Evolutionary conservation across 2,113 vertebrate species (phyloP).

Genomic region (Elanus axillaris): DNA sequence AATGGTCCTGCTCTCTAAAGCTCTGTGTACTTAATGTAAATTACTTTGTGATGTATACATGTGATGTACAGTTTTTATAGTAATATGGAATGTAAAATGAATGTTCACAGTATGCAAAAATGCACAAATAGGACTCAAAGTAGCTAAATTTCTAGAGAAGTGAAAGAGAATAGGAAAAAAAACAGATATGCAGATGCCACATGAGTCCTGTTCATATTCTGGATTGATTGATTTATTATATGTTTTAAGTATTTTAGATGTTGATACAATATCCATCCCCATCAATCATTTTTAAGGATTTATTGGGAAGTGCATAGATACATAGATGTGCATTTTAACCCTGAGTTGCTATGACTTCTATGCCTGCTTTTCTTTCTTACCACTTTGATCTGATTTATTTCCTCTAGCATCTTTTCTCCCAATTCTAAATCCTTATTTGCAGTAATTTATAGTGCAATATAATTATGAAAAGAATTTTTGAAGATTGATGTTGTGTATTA

Average conservation of each 20-base stretch:
- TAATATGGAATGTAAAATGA: not conserved
- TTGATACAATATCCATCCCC: not conserved
- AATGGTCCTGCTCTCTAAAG: not conserved
- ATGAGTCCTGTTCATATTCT: not conserved
- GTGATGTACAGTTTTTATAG: not conserved
- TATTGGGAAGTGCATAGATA: not conserved
- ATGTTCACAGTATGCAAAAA: not conserved
- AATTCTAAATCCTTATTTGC: constrained; percentile 8
- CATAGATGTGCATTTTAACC: not conserved
- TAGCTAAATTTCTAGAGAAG: not conserved
- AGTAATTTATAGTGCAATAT: not conserved
- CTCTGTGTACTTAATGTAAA: not conserved
- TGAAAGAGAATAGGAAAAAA: not conserved
- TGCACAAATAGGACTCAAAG: not conserved
- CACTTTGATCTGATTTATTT: not conserved
- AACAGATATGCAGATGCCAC: not conserved
- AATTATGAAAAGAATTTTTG: not conserved
- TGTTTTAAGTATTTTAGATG: not conserved
- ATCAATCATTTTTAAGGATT: constrained; percentile 6
- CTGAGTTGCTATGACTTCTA: not conserved
- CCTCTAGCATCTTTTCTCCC: not conserved
- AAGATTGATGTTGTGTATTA: not conserved
- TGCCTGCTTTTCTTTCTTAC: not conserved
- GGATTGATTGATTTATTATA: not conserved
- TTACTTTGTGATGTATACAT: not conserved